These are phyloP conservation scores for Chondrosia reniformis DNA, from an alignment of 37 sponge, comb jelly and placozoan species.

Conservation along the genomic window DNA sequence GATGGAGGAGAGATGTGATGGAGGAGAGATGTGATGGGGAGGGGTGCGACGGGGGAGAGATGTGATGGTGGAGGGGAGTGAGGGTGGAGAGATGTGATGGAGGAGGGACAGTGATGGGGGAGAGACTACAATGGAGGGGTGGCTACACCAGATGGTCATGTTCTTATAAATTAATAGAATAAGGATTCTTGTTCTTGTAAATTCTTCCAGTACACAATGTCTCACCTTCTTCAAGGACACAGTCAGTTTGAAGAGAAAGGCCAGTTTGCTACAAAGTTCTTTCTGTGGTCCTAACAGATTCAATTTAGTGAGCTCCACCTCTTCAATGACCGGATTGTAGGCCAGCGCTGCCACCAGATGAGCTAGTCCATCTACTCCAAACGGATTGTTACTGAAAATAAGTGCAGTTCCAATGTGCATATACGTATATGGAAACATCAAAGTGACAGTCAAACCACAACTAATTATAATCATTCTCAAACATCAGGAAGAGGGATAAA, in stretches of 20 bases:
- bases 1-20: no score
- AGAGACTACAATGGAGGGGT: background rate
- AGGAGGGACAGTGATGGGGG: background rate
- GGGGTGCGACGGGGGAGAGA: background rate
- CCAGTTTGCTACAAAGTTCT: slow-evolving; percentile 2
- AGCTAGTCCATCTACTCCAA: slow-evolving; percentile 24
- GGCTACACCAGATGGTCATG: background rate
- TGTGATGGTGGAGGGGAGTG: background rate
- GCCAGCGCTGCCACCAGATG: slow-evolving; percentile 20
- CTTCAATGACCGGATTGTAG: slow-evolving; percentile 46
- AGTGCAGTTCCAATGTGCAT: no score
- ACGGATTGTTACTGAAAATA: slow-evolving; percentile 37
- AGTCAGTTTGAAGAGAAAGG: slow-evolving; percentile 37
- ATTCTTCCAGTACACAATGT: no score
- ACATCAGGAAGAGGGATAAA: background rate
- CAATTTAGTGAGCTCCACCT: slow-evolving; percentile 31
- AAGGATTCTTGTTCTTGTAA: no score
- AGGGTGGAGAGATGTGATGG: background rate
- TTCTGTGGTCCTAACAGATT: background rate
- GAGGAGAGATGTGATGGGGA: background rate
- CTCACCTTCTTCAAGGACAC: slow-evolving; percentile 47
- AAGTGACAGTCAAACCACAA: background rate
- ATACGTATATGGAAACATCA: slow-evolving; percentile 5
- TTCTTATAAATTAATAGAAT: background rate
- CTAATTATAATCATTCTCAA: no score